Evolutionary conservation across 2,888 invertebrate species (phyloP).

Genomic region (Brenthis hecate): DNA sequence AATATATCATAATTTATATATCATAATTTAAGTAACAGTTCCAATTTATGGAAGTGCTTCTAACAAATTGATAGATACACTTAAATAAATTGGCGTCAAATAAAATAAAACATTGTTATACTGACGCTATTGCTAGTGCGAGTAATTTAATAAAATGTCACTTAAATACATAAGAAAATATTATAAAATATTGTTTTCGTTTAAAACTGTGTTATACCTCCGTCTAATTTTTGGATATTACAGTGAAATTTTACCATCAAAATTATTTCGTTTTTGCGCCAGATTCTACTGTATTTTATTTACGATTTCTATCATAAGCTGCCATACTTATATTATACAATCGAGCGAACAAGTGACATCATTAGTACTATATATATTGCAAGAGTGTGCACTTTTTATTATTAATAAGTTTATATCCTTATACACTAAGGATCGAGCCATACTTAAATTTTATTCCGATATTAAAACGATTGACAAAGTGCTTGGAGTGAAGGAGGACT

Average conservation of each 20-base stretch:
- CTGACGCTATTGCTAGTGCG: neutral
- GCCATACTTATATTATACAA: neutral
- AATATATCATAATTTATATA: too few relatives aligned
- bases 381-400: slow-evolving; percentile 18
- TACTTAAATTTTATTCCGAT: slow-evolving; percentile 20
- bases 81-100: slow-evolving; percentile 19
- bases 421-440: slow-evolving; percentile 6
- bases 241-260: slow-evolving; percentile 15
- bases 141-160: slow-evolving; percentile 10
- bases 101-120: slow-evolving; percentile 17
- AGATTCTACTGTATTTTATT: slow-evolving; percentile 16
- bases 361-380: neutral
- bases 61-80: slow-evolving; percentile 17
- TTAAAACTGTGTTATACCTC: slow-evolving; percentile 21
- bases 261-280: slow-evolving; percentile 2
- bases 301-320: neutral
- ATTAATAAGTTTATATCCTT: slow-evolving; percentile 18
- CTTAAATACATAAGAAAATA: slow-evolving; percentile 10
- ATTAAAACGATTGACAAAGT: slow-evolving; percentile 24
- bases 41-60: slow-evolving; percentile 20
- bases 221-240: slow-evolving; percentile 29
- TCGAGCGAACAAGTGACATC: too few relatives aligned
- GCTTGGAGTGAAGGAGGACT: slow-evolving; percentile 15
- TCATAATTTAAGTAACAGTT: slow-evolving; percentile 16
- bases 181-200: slow-evolving; percentile 10